Percentiles rank a stretch among this genome's conserved stretches.
Conservation (phyloP, 2,113 vertebrate species). For the Canis aureus region DNA sequence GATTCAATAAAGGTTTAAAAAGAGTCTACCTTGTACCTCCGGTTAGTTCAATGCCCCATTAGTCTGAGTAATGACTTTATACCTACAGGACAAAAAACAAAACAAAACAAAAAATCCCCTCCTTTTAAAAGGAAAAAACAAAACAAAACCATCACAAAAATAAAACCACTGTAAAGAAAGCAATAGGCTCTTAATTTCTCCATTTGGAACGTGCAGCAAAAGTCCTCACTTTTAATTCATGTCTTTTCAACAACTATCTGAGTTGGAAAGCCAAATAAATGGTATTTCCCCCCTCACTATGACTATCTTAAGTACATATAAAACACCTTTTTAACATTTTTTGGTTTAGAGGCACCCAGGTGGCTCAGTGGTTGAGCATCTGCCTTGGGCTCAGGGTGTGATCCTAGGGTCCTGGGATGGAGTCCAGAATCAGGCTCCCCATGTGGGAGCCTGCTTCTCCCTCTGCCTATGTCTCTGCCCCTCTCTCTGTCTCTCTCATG, state of each 20-base stretch:
- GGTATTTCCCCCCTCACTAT: too few relatives aligned
- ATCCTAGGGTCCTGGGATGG: too few relatives aligned
- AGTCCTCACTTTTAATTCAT: constrained; percentile 26
- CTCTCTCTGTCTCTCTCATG: too few relatives aligned
- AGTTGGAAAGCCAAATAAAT: not conserved
- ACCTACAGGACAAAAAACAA: constrained; percentile 70
- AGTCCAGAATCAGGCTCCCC: too few relatives aligned
- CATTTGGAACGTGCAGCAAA: rapidly evolving
- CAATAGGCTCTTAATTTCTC: constrained; percentile 11
- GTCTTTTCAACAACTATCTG: not conserved
- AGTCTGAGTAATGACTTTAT: constrained; percentile 85
- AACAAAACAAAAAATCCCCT: not conserved
- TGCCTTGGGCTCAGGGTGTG: too few relatives aligned
- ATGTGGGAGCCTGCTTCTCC: too few relatives aligned
- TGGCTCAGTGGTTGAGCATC: too few relatives aligned
- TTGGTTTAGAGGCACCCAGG: too few relatives aligned
- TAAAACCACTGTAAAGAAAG: constrained; percentile 73
- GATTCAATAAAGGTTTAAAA: constrained; percentile 83
- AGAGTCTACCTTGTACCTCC: constrained; percentile 73
- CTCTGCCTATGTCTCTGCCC: too few relatives aligned
- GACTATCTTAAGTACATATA: not conserved
- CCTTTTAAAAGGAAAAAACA: constrained; percentile 71
- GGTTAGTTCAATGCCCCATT: constrained; percentile 87
- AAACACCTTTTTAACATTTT: not conserved
- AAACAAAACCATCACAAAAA: constrained; percentile 60